phyloP scores from a whole-genome alignment of 2,797 vertebrate genomes.

The Siniperca scherzeri region DNA sequence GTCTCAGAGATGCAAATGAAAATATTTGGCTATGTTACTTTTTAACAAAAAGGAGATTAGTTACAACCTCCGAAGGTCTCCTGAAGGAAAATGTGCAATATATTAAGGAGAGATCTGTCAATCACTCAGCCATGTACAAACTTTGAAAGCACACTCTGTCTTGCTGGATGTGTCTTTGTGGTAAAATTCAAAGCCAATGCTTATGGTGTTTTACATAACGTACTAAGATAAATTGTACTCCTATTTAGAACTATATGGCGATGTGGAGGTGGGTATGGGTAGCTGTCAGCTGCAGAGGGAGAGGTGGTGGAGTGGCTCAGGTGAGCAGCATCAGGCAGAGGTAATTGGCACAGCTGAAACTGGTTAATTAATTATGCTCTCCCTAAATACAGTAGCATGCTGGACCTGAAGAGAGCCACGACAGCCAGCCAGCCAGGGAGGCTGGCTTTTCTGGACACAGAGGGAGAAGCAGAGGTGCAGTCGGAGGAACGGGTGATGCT shows the following conservation, averaged over 20 bases:
- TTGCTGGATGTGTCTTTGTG: not conserved
- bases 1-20: slow-evolving; percentile 68
- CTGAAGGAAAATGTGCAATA: slow-evolving; percentile 58
- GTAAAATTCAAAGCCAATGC: slow-evolving; percentile 16
- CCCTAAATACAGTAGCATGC: too few relatives aligned
- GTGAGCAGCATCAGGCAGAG: too few relatives aligned
- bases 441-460: too few relatives aligned
- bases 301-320: too few relatives aligned
- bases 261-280: too few relatives aligned
- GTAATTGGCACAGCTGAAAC: too few relatives aligned
- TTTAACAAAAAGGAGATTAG: slow-evolving; percentile 66
- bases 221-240: slow-evolving; percentile 11
- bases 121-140: slow-evolving; percentile 45
- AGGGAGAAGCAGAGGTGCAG: too few relatives aligned
- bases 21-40: slow-evolving; percentile 66
- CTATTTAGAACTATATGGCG: slow-evolving; percentile 22
- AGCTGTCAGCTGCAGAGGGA: too few relatives aligned
- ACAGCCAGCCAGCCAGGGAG: too few relatives aligned
- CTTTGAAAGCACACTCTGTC: slow-evolving; percentile 15
- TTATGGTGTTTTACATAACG: slow-evolving; percentile 34
- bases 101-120: slow-evolving; percentile 61
- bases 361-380: too few relatives aligned
- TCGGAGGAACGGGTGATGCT: too few relatives aligned
- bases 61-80: slow-evolving; percentile 54
- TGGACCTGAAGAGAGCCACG: too few relatives aligned